Percentiles rank a stretch among this genome's conserved stretches.
phyloP scores from a whole-genome alignment of 2,888 invertebrate species.

The Tryphoninae sp. region DNA sequence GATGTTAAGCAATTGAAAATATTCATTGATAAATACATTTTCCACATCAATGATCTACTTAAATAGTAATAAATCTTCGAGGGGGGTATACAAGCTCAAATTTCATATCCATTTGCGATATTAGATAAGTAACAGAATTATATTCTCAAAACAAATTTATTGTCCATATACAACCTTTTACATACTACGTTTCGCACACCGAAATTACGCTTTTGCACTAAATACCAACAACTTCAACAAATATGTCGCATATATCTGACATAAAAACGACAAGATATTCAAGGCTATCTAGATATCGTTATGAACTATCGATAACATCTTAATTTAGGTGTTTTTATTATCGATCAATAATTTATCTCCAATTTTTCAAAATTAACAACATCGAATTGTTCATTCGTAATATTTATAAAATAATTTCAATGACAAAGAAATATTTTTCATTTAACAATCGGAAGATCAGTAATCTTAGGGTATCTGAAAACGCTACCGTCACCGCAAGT shows the following conservation, averaged over 20 bases:
- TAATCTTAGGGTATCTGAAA: slow-evolving; percentile 20
- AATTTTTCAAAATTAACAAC: not conserved
- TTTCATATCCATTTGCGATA: not conserved
- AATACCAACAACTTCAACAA: no score
- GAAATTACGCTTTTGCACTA: no score
- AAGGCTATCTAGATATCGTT: no score
- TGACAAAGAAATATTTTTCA: not conserved
- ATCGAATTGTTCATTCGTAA: slow-evolving; percentile 3
- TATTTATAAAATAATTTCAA: not conserved
- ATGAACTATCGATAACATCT: no score
- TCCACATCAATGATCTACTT: slow-evolving; percentile 7
- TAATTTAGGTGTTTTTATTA: no score
- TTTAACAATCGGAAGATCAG: no score
- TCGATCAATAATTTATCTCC: not conserved
- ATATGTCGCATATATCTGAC: no score
- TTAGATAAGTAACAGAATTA: not conserved
- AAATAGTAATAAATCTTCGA: not conserved
- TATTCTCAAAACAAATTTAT: no score
- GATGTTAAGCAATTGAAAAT: slow-evolving; percentile 42
- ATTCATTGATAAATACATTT: not conserved
- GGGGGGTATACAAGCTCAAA: not conserved
- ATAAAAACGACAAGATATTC: no score
- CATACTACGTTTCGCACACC: no score
- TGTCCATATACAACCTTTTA: no score
- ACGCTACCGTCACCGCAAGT: slow-evolving; percentile 20